phyloP scores from a whole-genome alignment of 2,888 invertebrate species.

The Spialia ferax region DNA sequence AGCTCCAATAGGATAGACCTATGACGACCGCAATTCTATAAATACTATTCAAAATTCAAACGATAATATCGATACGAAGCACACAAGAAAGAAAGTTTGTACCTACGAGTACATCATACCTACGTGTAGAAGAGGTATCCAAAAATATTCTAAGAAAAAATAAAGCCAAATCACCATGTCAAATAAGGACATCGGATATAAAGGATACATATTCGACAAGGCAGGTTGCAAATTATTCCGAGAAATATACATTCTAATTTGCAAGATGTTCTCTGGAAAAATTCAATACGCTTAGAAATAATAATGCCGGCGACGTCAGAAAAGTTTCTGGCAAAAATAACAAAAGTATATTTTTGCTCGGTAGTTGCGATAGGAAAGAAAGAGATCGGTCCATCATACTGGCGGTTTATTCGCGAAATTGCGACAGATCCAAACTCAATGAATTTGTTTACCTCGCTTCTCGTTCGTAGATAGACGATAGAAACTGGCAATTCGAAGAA shows the following conservation, averaged over 20 bases:
- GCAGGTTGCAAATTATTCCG: neutral
- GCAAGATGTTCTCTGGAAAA: slow-evolving; percentile 9
- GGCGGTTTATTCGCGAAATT: slow-evolving; percentile 34
- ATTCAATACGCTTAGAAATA: slow-evolving; percentile 26
- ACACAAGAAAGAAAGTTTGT: too few species aligned
- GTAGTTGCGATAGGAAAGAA: slow-evolving; percentile 20
- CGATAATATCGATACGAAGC: too few species aligned
- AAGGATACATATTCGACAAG: neutral
- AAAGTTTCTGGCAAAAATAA: slow-evolving; percentile 26
- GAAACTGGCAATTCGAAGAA: neutral
- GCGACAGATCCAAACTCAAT: slow-evolving; percentile 32
- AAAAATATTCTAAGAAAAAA: too few species aligned
- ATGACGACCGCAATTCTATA: too few species aligned
- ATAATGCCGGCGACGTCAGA: slow-evolving; percentile 25
- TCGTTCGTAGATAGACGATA: neutral
- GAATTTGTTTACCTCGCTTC: slow-evolving; percentile 28
- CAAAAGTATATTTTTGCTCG: slow-evolving; percentile 25
- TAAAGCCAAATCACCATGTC: too few species aligned
- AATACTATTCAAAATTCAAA: too few species aligned
- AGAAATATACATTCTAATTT: slow-evolving; percentile 16
- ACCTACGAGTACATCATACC: too few species aligned
- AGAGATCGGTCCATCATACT: slow-evolving; percentile 29
- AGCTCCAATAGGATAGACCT: neutral
- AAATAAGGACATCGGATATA: neutral
- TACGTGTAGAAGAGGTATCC: too few species aligned